Evolutionary conservation across 1,140 invertebrate genomes (phyloP).

Genomic region (Tetramorium parvispinum): DNA sequence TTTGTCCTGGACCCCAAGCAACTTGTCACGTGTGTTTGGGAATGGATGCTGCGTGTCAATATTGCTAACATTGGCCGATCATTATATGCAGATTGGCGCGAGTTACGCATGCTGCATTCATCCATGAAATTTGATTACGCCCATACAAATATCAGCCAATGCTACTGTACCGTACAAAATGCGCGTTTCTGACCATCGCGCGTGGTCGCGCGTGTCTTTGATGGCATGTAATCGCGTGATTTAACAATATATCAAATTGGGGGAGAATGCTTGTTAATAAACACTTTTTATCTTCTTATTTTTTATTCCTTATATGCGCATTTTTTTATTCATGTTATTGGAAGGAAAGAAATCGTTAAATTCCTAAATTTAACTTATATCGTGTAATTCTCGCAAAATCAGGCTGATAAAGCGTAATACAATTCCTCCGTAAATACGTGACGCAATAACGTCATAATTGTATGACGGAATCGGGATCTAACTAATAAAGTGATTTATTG

Average conservation of each 20-base stretch:
- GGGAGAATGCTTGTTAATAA: neutral
- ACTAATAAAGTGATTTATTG: slow-evolving; percentile 31
- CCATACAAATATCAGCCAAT: slow-evolving; percentile 22
- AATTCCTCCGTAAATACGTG: neutral
- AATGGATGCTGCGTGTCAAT: slow-evolving; percentile 45
- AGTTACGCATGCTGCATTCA: slow-evolving; percentile 21
- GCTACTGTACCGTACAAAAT: neutral
- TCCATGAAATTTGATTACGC: slow-evolving; percentile 35
- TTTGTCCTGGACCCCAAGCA: slow-evolving; percentile 29
- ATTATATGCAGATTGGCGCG: slow-evolving; percentile 50
- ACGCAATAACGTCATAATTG: neutral
- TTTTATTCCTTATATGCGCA: neutral
- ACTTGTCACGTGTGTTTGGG: slow-evolving; percentile 47
- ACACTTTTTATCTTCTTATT: neutral
- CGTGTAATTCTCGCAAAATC: neutral
- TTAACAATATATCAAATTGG: neutral
- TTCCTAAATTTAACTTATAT: no score
- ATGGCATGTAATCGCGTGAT: neutral
- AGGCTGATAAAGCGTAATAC: neutral
- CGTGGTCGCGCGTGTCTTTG: neutral
- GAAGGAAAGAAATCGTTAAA: neutral
- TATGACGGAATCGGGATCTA: slow-evolving; percentile 1
- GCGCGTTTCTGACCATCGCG: neutral
- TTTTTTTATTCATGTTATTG: neutral
- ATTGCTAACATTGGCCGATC: slow-evolving; percentile 45